Evolutionary conservation across 2,888 invertebrate species (phyloP).

Genomic region (Cartodere bifasciata): DNA sequence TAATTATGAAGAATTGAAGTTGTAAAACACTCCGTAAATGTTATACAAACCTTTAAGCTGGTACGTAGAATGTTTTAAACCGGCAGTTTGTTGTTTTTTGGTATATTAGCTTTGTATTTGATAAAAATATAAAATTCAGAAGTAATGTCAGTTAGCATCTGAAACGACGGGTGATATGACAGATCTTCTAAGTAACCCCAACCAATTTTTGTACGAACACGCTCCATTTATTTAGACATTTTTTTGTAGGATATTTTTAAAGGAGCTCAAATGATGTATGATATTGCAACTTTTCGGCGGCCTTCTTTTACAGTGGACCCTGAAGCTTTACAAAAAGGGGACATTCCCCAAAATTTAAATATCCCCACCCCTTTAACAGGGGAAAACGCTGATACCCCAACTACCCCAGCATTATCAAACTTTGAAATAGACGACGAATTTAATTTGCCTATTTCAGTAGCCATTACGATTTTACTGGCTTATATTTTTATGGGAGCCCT

Average conservation of each 20-base stretch:
- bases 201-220: not conserved
- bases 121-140: too few species aligned
- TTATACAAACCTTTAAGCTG: too few species aligned
- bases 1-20: too few species aligned
- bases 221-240: conserved; percentile 1
- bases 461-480: conserved; percentile 64
- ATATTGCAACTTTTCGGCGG: conserved; percentile 60
- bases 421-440: conserved; percentile 86
- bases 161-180: too few species aligned
- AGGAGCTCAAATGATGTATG: conserved; percentile 69
- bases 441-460: conserved; percentile 84
- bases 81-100: too few species aligned
- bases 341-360: conserved; percentile 18
- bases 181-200: too few species aligned
- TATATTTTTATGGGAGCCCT: conserved; percentile 83
- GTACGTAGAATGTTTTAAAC: too few species aligned
- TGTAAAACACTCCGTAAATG: too few species aligned
- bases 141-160: too few species aligned
- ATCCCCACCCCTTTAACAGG: conserved; percentile 15
- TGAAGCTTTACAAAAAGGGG: conserved; percentile 22
- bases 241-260: conserved; percentile 64
- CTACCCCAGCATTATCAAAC: conserved; percentile 64
- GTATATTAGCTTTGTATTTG: too few species aligned
- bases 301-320: conserved; percentile 46
- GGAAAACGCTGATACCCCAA: conserved; percentile 49